phyloP scores from a whole-genome alignment of 53 echinoderm and acorn worm species.

The Echinarachnius parma region DNA sequence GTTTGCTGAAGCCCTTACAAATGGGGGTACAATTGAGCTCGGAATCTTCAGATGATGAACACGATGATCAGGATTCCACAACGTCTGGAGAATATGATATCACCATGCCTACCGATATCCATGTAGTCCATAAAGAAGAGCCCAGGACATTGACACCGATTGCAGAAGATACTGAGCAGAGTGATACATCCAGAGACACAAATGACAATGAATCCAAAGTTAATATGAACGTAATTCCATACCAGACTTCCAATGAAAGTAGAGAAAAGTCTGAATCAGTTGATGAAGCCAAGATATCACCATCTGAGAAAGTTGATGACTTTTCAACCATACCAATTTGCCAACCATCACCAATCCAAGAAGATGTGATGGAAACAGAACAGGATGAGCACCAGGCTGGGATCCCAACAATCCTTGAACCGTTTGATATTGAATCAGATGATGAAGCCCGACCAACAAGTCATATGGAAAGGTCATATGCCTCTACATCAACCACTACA shows the following conservation, averaged over 20 bases:
- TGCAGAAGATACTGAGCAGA: constrained; percentile 27
- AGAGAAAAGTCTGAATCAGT: too few relatives aligned
- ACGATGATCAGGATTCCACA: constrained; percentile 28
- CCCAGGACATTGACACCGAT: constrained; percentile 13
- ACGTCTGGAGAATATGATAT: constrained; percentile 43
- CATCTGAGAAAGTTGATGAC: not conserved
- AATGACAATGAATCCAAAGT: constrained; percentile 1
- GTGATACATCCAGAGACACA: not conserved
- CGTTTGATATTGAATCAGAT: too few relatives aligned
- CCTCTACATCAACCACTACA: not conserved
- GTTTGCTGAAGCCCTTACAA: too few relatives aligned
- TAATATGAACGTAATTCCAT: too few relatives aligned
- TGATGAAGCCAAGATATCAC: not conserved
- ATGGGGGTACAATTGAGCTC: constrained; percentile 1
- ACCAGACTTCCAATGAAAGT: too few relatives aligned
- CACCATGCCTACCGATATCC: not conserved
- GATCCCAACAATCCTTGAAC: too few relatives aligned
- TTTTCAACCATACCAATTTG: not conserved
- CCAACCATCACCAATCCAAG: not conserved
- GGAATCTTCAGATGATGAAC: constrained; percentile 12
- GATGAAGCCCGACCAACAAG: too few relatives aligned
- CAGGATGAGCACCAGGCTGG: not conserved
- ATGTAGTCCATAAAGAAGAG: constrained; percentile 14
- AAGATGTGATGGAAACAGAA: not conserved
- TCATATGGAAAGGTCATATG: not conserved